A percentile compares a stretch with the other conserved stretches of the same genome.
Conservation (phyloP, 2,888 invertebrate genomes). For the Cheilosia impressa region DNA sequence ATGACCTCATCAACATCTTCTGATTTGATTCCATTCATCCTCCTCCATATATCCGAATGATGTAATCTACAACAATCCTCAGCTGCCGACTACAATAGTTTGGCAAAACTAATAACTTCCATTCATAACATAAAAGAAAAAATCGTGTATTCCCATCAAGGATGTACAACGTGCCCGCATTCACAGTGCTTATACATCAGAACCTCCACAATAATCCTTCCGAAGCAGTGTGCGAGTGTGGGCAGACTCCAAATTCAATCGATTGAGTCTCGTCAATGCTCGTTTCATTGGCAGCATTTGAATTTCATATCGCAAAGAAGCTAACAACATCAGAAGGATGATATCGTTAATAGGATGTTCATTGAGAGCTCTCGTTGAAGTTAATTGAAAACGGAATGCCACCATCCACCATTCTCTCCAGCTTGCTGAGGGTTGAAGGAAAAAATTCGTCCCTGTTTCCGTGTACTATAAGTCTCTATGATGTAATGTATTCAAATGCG, state of each 20-base stretch:
- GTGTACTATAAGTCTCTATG: conserved; percentile 19
- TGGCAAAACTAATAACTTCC: conserved; percentile 50
- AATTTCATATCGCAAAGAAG: conserved; percentile 66
- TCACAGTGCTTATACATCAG: not conserved
- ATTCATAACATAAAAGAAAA: conserved; percentile 39
- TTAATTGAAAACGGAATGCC: conserved; percentile 74
- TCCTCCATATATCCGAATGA: conserved; percentile 8
- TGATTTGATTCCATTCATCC: conserved; percentile 15
- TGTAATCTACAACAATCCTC: conserved; percentile 27
- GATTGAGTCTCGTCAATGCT: conserved; percentile 59
- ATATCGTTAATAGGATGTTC: conserved; percentile 74
- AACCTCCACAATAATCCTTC: conserved; percentile 43
- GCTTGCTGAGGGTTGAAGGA: conserved; percentile 19
- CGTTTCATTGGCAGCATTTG: conserved; percentile 64
- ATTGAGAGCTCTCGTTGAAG: conserved; percentile 73
- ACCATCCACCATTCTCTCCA: conserved; percentile 22
- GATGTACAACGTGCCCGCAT: not conserved
- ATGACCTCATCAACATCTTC: conserved; percentile 47
- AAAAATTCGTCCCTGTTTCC: conserved; percentile 36
- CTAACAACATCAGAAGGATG: conserved; percentile 65
- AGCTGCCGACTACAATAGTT: conserved; percentile 37
- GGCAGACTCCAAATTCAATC: conserved; percentile 55
- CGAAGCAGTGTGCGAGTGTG: conserved; percentile 3
- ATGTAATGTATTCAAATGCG: conserved; percentile 68
- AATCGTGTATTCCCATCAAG: conserved; percentile 11